Percentiles rank a stretch among this genome's conserved stretches.
Conservation (phyloP, 2,888 invertebrate species). For the Pheosia tremula region DNA sequence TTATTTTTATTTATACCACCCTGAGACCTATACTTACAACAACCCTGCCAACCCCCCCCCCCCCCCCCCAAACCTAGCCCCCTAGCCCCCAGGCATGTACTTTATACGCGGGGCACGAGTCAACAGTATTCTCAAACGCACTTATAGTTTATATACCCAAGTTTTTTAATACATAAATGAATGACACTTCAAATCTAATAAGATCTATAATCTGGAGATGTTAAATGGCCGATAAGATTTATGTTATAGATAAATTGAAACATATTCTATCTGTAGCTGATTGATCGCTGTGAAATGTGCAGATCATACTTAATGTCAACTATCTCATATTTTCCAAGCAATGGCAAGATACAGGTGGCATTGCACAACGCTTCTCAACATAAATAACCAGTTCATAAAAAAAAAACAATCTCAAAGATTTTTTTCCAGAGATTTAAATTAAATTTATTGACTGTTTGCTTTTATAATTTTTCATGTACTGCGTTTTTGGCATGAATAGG, state of each 20-base stretch:
- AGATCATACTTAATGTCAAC: slow-evolving; percentile 1
- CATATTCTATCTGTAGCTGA: background rate
- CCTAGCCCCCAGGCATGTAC: too few relatives aligned
- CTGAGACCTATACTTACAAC: too few relatives aligned
- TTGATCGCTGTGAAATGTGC: background rate
- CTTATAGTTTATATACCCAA: too few relatives aligned
- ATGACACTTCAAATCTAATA: background rate
- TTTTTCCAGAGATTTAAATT: background rate
- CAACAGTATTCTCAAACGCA: too few relatives aligned
- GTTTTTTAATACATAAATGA: too few relatives aligned
- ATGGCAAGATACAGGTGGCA: background rate
- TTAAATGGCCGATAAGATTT: background rate
- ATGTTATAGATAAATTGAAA: background rate
- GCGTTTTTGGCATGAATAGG: background rate
- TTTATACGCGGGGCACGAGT: too few relatives aligned
- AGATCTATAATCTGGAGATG: background rate
- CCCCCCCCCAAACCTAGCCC: too few relatives aligned
- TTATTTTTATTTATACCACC: too few relatives aligned
- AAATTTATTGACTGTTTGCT: background rate
- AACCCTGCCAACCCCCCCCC: too few relatives aligned
- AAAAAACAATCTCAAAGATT: background rate
- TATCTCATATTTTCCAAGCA: slow-evolving; percentile 5
- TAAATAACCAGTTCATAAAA: background rate
- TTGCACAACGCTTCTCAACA: background rate
- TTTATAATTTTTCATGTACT: background rate